phyloP scores from a whole-genome alignment of 2,113 vertebrate genomes.

The Cranoglanis bouderius region DNA sequence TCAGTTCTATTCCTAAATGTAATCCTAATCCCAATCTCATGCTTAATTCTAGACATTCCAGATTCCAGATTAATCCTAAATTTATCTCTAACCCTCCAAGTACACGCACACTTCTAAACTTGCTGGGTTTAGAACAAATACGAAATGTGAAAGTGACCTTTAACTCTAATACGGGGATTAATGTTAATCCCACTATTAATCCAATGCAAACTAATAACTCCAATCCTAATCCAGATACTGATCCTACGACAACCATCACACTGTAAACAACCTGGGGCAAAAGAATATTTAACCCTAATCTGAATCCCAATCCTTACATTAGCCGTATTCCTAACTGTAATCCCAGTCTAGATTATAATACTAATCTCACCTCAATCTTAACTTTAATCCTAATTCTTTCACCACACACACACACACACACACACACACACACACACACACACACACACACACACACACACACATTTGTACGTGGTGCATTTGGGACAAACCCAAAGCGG shows the following conservation, averaged over 20 bases:
- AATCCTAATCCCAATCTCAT: neutral
- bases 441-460: too few species aligned
- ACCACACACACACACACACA: neutral
- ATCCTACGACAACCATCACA: neutral
- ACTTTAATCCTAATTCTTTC: neutral
- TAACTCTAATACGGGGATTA: neutral
- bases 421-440: too few species aligned
- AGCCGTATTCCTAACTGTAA: neutral
- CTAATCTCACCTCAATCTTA: neutral
- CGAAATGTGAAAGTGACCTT: neutral
- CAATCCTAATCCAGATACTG: neutral
- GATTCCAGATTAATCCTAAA: neutral
- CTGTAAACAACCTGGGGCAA: neutral
- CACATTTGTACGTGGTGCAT: neutral
- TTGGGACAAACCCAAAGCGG: neutral
- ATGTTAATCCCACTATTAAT: neutral
- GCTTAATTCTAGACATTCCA: neutral
- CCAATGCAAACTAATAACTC: too few species aligned
- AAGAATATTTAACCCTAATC: neutral
- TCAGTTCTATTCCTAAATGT: neutral
- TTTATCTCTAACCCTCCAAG: neutral
- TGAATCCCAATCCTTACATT: neutral
- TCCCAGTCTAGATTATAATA: neutral
- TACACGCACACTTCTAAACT: neutral
- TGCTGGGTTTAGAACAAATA: neutral